Percentiles rank a stretch among this genome's conserved stretches.
These are phyloP conservation scores for Pangasius mekongensis DNA, from an alignment of 2,797 vertebrate species.

Conservation along the genomic window DNA sequence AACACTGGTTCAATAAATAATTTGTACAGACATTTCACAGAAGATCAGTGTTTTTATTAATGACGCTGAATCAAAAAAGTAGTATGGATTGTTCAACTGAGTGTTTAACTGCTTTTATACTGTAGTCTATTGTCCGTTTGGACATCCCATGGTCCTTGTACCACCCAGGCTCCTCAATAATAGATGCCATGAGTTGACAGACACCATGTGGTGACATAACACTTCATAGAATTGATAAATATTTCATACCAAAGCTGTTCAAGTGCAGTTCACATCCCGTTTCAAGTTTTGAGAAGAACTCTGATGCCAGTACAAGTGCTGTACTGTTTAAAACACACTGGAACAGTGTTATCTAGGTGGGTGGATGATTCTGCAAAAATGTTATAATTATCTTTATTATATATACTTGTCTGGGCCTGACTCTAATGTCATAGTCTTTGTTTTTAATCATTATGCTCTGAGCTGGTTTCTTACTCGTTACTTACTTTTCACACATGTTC, in stretches of 20 bases:
- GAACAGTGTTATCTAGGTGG: neutral
- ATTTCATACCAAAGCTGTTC: conserved; percentile 81
- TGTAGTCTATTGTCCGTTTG: conserved; percentile 9
- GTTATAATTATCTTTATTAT: neutral
- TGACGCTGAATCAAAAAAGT: neutral
- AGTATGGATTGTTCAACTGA: neutral
- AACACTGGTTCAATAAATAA: neutral
- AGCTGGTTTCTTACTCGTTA: neutral
- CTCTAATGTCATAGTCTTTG: neutral
- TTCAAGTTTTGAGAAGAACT: conserved; percentile 74
- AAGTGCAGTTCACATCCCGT: conserved; percentile 70
- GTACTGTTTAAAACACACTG: conserved; percentile 65
- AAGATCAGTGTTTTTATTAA: neutral
- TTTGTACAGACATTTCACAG: neutral
- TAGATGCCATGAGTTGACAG: conserved; percentile 76
- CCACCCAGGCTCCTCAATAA: conserved; percentile 73
- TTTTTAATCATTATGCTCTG: neutral
- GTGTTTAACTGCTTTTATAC: conserved; percentile 6
- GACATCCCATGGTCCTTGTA: conserved; percentile 61
- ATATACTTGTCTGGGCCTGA: neutral
- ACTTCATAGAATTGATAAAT: conserved; percentile 79
- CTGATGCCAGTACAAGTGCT: conserved; percentile 72
- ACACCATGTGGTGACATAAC: conserved; percentile 78
- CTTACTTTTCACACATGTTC: neutral
- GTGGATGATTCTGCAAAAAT: neutral